These are phyloP conservation scores for Lycaon pictus DNA, from an alignment of 2,113 vertebrate species.

Conservation along the genomic window DNA sequence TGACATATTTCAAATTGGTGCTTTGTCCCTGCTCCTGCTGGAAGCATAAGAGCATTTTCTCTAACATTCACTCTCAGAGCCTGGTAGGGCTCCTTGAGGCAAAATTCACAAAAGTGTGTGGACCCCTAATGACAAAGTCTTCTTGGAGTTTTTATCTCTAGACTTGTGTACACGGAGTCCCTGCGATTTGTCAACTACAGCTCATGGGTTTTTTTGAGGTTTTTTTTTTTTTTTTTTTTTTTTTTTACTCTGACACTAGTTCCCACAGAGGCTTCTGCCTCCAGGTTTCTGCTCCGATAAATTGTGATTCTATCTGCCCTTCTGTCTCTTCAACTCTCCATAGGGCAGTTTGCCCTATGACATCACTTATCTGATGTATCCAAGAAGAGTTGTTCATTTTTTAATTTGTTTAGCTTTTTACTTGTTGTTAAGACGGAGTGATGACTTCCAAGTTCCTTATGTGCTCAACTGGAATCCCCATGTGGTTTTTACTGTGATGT, in stretches of 20 bases:
- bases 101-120: background rate
- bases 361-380: background rate
- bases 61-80: background rate
- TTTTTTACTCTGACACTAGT: background rate
- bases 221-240: background rate
- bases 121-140: fast-evolving
- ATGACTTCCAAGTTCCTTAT: background rate
- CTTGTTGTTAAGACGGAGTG: background rate
- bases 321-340: background rate
- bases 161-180: background rate
- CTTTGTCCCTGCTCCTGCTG: background rate
- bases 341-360: background rate
- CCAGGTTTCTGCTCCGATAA: background rate
- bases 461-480: background rate
- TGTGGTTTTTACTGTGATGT: background rate
- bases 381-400: background rate
- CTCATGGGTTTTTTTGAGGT: background rate
- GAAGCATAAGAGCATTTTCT: background rate
- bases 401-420: background rate
- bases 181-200: background rate
- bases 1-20: background rate
- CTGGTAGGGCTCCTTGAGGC: background rate
- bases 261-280: background rate
- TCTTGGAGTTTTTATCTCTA: background rate
- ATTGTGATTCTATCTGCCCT: background rate